Base-by-base conservation (phyloP, 2,797 vertebrate genomes). In the Lemur catta region DNA sequence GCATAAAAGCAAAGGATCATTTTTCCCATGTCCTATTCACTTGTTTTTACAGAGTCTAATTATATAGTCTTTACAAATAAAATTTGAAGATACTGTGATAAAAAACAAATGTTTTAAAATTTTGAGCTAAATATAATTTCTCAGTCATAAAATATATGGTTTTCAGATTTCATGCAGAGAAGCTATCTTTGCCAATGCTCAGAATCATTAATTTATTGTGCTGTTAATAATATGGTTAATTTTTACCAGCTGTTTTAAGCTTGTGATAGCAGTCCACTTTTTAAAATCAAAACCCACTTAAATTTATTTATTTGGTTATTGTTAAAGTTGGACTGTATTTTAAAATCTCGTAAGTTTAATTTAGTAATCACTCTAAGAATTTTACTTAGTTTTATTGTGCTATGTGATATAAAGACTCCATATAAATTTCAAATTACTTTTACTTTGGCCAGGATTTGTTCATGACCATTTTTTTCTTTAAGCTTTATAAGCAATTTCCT, bases 351-450 rank as follows among this genome's bases (percentile, higher is more conserved):
- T 91, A 93, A 79, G 63, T 95, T 79, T 96, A 95, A 10, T 82
- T 94, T 18, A 0, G 85, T 96, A 93, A 94, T 97, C 74, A 81
- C 2, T 2, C 14, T 75, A 79, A 97, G 65, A 81, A 97, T 94
- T 79, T 96, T 96, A 33, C 79, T 87, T 52, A 65, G 20, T 97
- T 96, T 95, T 93, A 95, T 97, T 95, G 63, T 91, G 82, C 78
- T 86, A 35, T 95, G 74, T 97, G 89, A 91, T 80, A 15, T 88
- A 95, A 93, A 92, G 85, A 92, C 30, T 81, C 72, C 0, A 1
- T 93, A 74, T 85, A 72, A 48, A 91, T 97, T 97, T 90, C 63
- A 86, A n/a, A 87, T 63, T 97, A 28, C 0, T 93, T 97, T 98
- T 89, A 1, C 28, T 75, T 95, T 98, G 65, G 57, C 65, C 76